Base-by-base conservation (phyloP, 2,113 vertebrate species). In the Castor canadensis region DNA sequence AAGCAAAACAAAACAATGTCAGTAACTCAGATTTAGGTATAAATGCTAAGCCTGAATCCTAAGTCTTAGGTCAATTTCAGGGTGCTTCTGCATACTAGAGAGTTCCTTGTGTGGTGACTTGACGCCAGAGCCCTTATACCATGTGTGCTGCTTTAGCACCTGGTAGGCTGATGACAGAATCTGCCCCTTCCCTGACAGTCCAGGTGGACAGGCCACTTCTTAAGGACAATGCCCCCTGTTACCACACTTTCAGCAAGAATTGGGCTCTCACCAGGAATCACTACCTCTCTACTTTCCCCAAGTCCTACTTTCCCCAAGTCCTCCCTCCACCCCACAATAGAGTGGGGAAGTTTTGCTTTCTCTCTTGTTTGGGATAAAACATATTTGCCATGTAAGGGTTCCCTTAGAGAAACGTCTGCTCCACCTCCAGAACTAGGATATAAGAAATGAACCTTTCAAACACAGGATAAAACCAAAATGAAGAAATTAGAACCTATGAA, bases 111-210 rank as follows among this genome's bases (percentile, higher is more conserved):
- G n/a, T n/a, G n/a, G n/a, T n/a, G n/a, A n/a, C 16, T 38, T 32
- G 9, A 6, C 0, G 4, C 7, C 1, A 0, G 1, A 28, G 17
- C 16, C 56, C 38, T 9, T 7, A 49, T 20, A 30, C 52, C 11
- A 24, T 0, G 30, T 20, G 58, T 52, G 26, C 13, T 24, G 10
- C 6, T 12, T 12, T 6, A 45, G 35, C 43, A 35, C 12, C 10
- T 8, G 0, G 6, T 45, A 71, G 20, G 56, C 62, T 26, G 1
- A 2, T 32, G 47, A 77, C 22, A 60, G 40, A n/a, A 24, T 3
- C 13, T 35, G 30, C 30, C 54, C 56, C 45, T 71, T 47, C 20
- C n/a, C 64, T 32, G 54, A 77, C 32, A 58, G 60, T 56, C 0
- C 5, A 58, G 60, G 47, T 5, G 24, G 15, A 62, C 9, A 69